These are phyloP conservation scores for Candoia aspera DNA, from an alignment of 2,113 vertebrate genomes.

Conservation along the genomic window DNA sequence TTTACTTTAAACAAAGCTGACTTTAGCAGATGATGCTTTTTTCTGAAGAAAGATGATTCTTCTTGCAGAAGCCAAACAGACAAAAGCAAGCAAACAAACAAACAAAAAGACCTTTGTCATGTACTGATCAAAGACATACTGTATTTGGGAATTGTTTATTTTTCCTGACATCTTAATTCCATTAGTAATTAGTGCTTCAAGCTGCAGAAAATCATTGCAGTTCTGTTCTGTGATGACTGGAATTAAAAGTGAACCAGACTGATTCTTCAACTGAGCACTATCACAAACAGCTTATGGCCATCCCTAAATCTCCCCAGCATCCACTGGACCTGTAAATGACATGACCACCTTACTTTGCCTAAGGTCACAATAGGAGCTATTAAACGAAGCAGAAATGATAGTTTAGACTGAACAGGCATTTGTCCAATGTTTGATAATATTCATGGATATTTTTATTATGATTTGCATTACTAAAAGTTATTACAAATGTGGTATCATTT, in stretches of 20 bases:
- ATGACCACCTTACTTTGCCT: not conserved
- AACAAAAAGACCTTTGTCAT: not conserved
- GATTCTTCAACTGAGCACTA: no score
- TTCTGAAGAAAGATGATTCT: not conserved
- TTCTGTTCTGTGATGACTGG: no score
- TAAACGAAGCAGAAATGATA: not conserved
- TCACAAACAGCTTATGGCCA: no score
- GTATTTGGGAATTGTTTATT: not conserved
- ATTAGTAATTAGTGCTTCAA: no score
- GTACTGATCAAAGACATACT: not conserved
- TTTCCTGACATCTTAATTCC: no score
- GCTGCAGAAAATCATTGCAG: no score
- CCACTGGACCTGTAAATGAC: no score
- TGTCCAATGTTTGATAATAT: not conserved
- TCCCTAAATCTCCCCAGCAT: no score
- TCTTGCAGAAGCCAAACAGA: not conserved
- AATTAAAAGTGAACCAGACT: no score
- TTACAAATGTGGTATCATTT: not conserved
- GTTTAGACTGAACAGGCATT: not conserved
- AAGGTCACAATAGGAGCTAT: not conserved
- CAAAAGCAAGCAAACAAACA: not conserved
- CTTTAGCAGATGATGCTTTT: not conserved
- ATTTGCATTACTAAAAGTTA: not conserved
- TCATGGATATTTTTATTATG: not conserved
- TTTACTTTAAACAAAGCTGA: not conserved